Percentiles rank a stretch among this genome's conserved stretches.
phyloP scores from a whole-genome alignment of 2,888 invertebrate genomes.

The Yponomeuta plumbellus region DNA sequence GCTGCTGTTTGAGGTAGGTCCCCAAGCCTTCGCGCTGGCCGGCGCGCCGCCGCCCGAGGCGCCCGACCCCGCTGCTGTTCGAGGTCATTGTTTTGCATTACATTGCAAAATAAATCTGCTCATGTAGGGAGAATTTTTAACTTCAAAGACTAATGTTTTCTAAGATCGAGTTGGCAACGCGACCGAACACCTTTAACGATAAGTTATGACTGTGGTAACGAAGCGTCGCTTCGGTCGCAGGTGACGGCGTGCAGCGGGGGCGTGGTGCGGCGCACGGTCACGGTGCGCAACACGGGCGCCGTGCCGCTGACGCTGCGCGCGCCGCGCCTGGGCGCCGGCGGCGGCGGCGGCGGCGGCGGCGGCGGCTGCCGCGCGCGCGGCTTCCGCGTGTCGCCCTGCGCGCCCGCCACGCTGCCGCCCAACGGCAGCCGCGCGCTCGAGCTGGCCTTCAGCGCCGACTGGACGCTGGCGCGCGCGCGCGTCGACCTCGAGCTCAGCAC shows the following conservation, averaged over 20 bases:
- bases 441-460: slow-evolving; percentile 50
- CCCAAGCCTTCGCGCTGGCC: too few species aligned
- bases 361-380: slow-evolving; percentile 54
- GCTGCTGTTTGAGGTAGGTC: slow-evolving; percentile 82
- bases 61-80: too few species aligned
- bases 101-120: too few species aligned
- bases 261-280: slow-evolving; percentile 52
- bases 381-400: slow-evolving; percentile 54
- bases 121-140: too few species aligned
- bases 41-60: too few species aligned
- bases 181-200: too few species aligned
- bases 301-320: slow-evolving; percentile 84
- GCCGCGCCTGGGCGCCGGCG: slow-evolving; percentile 79
- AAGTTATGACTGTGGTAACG: too few species aligned
- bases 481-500: slow-evolving; percentile 38
- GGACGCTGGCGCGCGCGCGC: slow-evolving; percentile 43
- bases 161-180: too few species aligned
- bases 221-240: background rate
- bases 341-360: slow-evolving; percentile 53
- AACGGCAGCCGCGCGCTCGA: slow-evolving; percentile 31
- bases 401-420: slow-evolving; percentile 37
- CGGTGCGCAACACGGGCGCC: slow-evolving; percentile 88
- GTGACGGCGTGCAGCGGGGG: slow-evolving; percentile 16
- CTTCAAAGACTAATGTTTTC: too few species aligned
- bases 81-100: too few species aligned